Percentiles rank a stretch among this genome's conserved stretches.
Evolutionary conservation across 1,140 invertebrate species (phyloP).

Genomic region (Galleria mellonella): DNA sequence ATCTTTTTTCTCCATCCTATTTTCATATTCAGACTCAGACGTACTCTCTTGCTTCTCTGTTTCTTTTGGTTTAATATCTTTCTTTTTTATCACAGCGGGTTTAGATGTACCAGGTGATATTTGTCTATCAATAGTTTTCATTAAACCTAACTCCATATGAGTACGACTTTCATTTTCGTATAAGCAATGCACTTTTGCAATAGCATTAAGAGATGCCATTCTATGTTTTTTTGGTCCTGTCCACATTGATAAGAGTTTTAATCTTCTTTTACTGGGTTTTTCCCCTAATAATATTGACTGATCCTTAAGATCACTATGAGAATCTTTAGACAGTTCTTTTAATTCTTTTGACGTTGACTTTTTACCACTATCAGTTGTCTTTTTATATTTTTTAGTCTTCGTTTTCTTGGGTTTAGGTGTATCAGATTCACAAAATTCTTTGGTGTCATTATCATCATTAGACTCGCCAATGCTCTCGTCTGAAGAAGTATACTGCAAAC

Average conservation of each 20-base stretch:
- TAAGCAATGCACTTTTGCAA: constrained; percentile 93
- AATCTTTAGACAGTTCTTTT: constrained; percentile 66
- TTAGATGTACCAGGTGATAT: constrained; percentile 52
- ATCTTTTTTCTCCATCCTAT: constrained; percentile 58
- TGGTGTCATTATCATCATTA: constrained; percentile 60
- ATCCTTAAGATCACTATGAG: constrained; percentile 59
- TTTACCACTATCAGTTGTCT: constrained; percentile 49
- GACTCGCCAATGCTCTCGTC: constrained; percentile 63
- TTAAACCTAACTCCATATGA: constrained; percentile 77
- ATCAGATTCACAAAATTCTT: constrained; percentile 59
- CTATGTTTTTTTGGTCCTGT: constrained; percentile 84
- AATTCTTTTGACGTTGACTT: constrained; percentile 62
- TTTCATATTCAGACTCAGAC: constrained; percentile 71
- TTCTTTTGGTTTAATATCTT: constrained; percentile 54
- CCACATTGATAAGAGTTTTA: constrained; percentile 70
- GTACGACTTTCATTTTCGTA: constrained; percentile 91
- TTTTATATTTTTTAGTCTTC: constrained; percentile 60
- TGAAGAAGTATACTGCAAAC: constrained; percentile 52
- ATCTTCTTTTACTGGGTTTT: constrained; percentile 60
- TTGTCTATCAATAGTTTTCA: constrained; percentile 62
- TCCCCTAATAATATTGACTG: constrained; percentile 44
- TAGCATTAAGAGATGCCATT: constrained; percentile 90
- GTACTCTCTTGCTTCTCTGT: constrained; percentile 57
- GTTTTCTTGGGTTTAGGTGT: constrained; percentile 40
- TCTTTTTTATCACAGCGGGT: constrained; percentile 44